phyloP scores from a whole-genome alignment of 2,888 invertebrate genomes.

The Pyrocoelia pectoralis region DNA sequence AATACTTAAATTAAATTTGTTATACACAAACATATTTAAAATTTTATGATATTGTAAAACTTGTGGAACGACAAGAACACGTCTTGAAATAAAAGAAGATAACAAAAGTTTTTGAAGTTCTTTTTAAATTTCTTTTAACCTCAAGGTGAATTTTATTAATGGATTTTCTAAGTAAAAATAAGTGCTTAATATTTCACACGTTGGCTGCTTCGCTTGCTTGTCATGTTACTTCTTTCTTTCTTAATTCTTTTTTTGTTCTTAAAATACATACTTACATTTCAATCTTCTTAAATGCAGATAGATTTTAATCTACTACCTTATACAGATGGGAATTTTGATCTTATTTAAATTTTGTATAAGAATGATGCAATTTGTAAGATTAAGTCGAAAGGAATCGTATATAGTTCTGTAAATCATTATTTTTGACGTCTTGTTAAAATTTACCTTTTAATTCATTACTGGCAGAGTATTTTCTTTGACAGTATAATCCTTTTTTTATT shows the following conservation, averaged over 20 bases:
- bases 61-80: not conserved
- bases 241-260: too few species aligned
- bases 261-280: not conserved
- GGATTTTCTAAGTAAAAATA: conserved; percentile 39
- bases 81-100: conserved; percentile 22
- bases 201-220: conserved; percentile 26
- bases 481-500: too few species aligned
- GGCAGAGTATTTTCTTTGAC: too few species aligned
- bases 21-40: not conserved
- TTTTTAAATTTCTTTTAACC: conserved; percentile 36
- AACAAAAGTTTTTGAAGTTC: conserved; percentile 30
- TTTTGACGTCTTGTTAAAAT: too few species aligned
- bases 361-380: too few species aligned
- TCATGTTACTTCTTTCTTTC: conserved; percentile 20
- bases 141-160: conserved; percentile 37
- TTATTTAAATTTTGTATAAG: too few species aligned
- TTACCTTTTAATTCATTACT: too few species aligned
- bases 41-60: not conserved
- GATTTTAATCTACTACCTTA: not conserved
- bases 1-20: not conserved
- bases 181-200: conserved; percentile 40
- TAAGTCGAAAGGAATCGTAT: too few species aligned
- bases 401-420: too few species aligned
- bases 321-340: too few species aligned
- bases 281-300: not conserved